Evolutionary conservation across 64 coral and sea anemone species (phyloP).

Genomic region (Astreopora myriophthalma): DNA sequence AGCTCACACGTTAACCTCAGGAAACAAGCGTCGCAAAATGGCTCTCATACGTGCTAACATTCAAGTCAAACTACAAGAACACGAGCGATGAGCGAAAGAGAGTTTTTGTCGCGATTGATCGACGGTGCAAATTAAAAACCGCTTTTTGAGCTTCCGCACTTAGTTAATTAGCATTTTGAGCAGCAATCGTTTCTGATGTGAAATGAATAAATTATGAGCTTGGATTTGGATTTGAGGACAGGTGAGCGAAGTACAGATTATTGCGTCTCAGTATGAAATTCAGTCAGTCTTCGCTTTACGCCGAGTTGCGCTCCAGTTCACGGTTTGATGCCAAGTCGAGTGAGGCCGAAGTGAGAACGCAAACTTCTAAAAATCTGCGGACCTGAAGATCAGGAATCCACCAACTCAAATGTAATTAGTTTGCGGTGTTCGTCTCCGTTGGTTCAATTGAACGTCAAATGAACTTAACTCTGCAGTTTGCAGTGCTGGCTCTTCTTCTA

Average conservation of each 20-base stretch:
- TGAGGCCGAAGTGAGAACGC: neutral
- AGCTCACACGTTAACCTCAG: neutral
- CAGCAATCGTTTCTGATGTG: constrained; percentile 23
- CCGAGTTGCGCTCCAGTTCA: neutral
- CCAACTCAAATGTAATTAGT: constrained; percentile 49
- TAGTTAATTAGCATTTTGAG: constrained; percentile 57
- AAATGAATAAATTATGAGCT: constrained; percentile 50
- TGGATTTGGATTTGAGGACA: constrained; percentile 10
- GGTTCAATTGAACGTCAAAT: constrained; percentile 51
- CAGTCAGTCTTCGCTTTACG: neutral
- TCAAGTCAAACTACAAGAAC: neutral
- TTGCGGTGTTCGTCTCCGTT: constrained; percentile 28
- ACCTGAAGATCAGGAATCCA: neutral
- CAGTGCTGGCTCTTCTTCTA: neutral
- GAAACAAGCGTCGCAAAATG: neutral
- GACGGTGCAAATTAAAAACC: constrained; percentile 29
- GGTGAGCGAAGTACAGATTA: neutral
- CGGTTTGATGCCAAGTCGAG: neutral
- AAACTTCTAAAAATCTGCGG: neutral
- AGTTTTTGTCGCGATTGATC: neutral
- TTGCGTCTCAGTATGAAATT: neutral
- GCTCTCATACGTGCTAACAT: neutral
- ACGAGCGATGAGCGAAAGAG: neutral
- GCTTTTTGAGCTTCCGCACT: constrained; percentile 34
- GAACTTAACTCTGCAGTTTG: constrained; percentile 37